Base-by-base conservation (phyloP, 1,140 invertebrate genomes). In the Camponotus pennsylvanicus region DNA sequence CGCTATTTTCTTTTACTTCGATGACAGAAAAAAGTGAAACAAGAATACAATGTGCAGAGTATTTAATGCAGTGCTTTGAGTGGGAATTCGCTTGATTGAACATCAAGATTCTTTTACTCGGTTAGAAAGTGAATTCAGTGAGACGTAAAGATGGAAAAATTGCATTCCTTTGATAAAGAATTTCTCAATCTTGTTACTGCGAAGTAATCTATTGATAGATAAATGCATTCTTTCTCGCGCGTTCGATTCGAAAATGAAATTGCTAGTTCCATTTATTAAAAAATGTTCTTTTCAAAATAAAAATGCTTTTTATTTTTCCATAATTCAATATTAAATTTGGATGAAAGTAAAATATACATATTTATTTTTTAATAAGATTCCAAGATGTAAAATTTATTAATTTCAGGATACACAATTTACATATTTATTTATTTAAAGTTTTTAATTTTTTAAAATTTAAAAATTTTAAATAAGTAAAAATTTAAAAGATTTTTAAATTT, bases 71-170 rank as follows among this genome's bases (percentile, higher is more conserved):
- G 34, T 37, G 76, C 76, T 69, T 64, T 8, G 64, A 11, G 27
- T 70, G 75, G 32, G 80, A 86, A 77, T 67, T 67, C 84, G 76
- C 52, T 40, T 82, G 76, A 86, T 80, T 86, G 76, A 45, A 67
- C 61, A 67, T 69, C 64, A 86, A 86, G 84, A 79, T 69, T 78
- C 76, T 80, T 86, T 67, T 86, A 59, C 52, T 79, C 52, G 52
- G 76, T 86, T 67, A 78, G 75, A 85, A 85, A 85, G 76, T 67
- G 84, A 86, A 82, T 86, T 86, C 52, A 79, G 64, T 45, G 64
- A 78, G 76, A 86, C 64, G 52, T 69, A 64, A 79, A 40, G 15
- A 78, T n/a, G 49, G 64, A 69, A 78, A 78, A 86, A 86, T 86
- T 82, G 76, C 76, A 69, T 86, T 82, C 64, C 76, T 80, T 69